A percentile compares a stretch with the other conserved stretches of the same genome.
Conservation (phyloP, 2,888 invertebrate species). For the Mythimna impura region DNA sequence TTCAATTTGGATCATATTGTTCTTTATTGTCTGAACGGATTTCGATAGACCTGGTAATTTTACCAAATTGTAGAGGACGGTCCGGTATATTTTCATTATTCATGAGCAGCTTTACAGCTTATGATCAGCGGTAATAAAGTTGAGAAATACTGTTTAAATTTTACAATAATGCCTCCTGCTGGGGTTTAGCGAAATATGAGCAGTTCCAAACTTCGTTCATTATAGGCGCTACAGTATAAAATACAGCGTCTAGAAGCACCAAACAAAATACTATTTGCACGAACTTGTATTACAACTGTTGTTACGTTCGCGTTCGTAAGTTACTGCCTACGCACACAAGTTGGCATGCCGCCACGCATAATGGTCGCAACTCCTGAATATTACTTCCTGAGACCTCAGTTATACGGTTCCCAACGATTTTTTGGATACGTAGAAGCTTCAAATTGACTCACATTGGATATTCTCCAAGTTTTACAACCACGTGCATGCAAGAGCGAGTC, state of each 20-base stretch:
- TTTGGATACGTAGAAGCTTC: conserved; percentile 53
- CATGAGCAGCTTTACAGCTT: conserved; percentile 34
- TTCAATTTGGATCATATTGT: conserved; percentile 53
- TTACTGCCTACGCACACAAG: conserved; percentile 63
- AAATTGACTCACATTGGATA: conserved; percentile 63
- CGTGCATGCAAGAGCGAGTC: conserved; percentile 42
- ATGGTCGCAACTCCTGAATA: conserved; percentile 76
- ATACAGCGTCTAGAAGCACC: conserved; percentile 40
- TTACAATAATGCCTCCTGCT: conserved; percentile 31
- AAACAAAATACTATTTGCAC: conserved; percentile 48
- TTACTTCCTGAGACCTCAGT: conserved; percentile 73
- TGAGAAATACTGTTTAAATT: conserved; percentile 23
- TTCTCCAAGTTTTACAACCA: conserved; percentile 63
- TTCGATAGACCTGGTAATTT: conserved; percentile 29
- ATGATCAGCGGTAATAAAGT: conserved; percentile 32
- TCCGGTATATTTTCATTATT: conserved; percentile 30
- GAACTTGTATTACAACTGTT: conserved; percentile 57
- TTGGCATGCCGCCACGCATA: conserved; percentile 80
- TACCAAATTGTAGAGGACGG: conserved; percentile 16
- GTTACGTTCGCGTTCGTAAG: conserved; percentile 56
- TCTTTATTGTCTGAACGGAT: conserved; percentile 37
- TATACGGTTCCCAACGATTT: conserved; percentile 47
- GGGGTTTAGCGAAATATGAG: conserved; percentile 19
- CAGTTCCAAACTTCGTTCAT: conserved; percentile 31
- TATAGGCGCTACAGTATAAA: conserved; percentile 34